Conservation (phyloP, 1,140 invertebrate genomes). For the Caenorhabditis tropicalis region DNA sequence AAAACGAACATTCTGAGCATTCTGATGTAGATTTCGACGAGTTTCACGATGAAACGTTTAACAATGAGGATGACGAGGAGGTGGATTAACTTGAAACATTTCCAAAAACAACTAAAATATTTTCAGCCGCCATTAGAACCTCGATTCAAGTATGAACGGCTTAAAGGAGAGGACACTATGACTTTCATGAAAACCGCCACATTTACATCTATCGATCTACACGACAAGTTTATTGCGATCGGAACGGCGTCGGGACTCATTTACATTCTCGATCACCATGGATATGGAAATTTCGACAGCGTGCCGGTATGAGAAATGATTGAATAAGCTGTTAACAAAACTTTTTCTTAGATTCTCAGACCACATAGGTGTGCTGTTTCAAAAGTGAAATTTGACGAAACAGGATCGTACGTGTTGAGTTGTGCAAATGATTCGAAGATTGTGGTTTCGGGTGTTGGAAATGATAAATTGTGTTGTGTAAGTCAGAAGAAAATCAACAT, state of each 20-base stretch:
- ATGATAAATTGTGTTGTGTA: constrained; percentile 27
- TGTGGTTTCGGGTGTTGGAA: constrained; percentile 63
- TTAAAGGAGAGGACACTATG: constrained; percentile 65
- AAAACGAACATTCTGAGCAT: neutral
- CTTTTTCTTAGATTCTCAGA: constrained; percentile 19
- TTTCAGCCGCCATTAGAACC: constrained; percentile 70
- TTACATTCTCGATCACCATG: constrained; percentile 74
- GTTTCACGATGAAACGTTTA: neutral
- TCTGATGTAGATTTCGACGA: neutral
- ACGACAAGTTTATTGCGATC: constrained; percentile 73
- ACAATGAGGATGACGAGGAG: neutral
- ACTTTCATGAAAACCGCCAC: constrained; percentile 73
- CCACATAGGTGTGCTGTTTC: constrained; percentile 74
- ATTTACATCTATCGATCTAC: constrained; percentile 74
- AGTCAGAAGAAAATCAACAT: neutral
- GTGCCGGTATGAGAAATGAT: constrained; percentile 62
- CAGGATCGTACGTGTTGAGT: constrained; percentile 74
- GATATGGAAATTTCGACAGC: constrained; percentile 73
- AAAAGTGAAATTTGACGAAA: constrained; percentile 74
- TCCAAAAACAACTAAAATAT: neutral
- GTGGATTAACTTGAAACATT: neutral
- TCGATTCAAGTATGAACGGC: constrained; percentile 73
- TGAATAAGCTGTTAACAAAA: constrained; percentile 2
- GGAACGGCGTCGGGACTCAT: constrained; percentile 74
- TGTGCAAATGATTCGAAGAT: constrained; percentile 75